Conservation (phyloP, 92 coral and sea anemone genomes). For the Palythoa caribaeorum region DNA sequence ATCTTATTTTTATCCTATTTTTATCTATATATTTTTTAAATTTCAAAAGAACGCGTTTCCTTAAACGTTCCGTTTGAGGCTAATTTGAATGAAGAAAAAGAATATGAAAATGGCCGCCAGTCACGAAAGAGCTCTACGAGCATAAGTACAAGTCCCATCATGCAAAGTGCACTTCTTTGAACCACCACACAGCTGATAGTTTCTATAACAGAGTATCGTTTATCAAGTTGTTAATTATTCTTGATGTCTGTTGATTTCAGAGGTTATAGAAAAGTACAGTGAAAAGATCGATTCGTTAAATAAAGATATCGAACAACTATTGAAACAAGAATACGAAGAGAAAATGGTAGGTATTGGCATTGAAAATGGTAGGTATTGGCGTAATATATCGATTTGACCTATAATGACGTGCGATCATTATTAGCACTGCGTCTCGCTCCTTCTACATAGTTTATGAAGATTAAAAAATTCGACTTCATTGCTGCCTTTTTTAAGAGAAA, state of each 20-base stretch:
- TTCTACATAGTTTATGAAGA: too few relatives aligned
- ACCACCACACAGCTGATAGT: too few relatives aligned
- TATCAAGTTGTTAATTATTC: neutral
- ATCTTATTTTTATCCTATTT: too few relatives aligned
- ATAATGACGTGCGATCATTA: neutral
- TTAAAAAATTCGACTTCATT: neutral
- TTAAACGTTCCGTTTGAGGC: too few relatives aligned
- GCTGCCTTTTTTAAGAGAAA: neutral
- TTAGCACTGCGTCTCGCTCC: neutral
- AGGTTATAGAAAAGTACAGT: conserved; percentile 85
- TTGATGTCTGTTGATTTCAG: conserved; percentile 36
- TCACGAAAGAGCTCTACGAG: too few relatives aligned
- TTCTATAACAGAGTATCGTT: too few relatives aligned
- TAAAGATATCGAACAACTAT: conserved; percentile 81
- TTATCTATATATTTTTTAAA: too few relatives aligned
- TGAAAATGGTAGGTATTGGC: conserved; percentile 75
- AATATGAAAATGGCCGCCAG: too few relatives aligned
- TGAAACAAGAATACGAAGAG: conserved; percentile 93
- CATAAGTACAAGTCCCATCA: neutral
- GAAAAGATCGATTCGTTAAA: conserved; percentile 75
- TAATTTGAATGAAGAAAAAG: too few relatives aligned
- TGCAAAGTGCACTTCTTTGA: neutral
- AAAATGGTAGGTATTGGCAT: conserved; percentile 72
- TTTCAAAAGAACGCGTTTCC: too few relatives aligned
- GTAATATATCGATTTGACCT: neutral